Base-by-base conservation (phyloP, 2,888 invertebrate species). In the Mesochorus sp. region DNA sequence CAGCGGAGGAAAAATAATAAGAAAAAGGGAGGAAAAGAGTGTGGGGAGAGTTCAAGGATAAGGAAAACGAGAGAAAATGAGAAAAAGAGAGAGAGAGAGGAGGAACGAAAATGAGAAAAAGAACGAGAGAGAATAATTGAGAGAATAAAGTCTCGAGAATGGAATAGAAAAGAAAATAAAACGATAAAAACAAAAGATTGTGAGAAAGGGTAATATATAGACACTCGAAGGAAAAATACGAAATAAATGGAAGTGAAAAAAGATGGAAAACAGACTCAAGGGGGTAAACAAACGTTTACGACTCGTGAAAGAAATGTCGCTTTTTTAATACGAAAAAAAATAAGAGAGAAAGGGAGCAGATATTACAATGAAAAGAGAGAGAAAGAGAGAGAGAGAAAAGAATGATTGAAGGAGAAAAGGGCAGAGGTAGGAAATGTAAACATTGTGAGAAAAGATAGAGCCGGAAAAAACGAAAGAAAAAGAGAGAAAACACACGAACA, bases 281-380 rank as follows among this genome's bases (percentile, higher is more conserved):
- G 24, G 12, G 19, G 12, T 6, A 21, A 64, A 64, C 61, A 71
- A 71, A 2, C 8, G n/a, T n/a, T n/a, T n/a, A n/a, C n/a, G n/a
- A n/a, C n/a, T n/a, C n/a, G n/a, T n/a, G n/a, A n/a, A n/a, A n/a
- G n/a, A n/a, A n/a, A n/a, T n/a, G n/a, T n/a, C n/a, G n/a, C n/a
- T n/a, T n/a, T n/a, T n/a, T n/a, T n/a, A n/a, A n/a, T n/a, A n/a
- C n/a, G 37, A 74, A 71, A 76, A 72, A 72, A 47, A 59, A 34
- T n/a, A 37, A 34, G 47, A 49, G 71, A 55, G 31, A 78, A 51
- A 57, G 74, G 68, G n/a, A n/a, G n/a, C n/a, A n/a, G n/a, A n/a
- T n/a, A n/a, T n/a, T n/a, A n/a, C n/a, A n/a, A n/a, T n/a, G n/a
- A 49, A 64, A 62, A 75, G 72, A 76, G 66, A 76, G 77, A 79